Conservation (phyloP, 2,888 invertebrate species). For the Lycaena phlaeas region DNA sequence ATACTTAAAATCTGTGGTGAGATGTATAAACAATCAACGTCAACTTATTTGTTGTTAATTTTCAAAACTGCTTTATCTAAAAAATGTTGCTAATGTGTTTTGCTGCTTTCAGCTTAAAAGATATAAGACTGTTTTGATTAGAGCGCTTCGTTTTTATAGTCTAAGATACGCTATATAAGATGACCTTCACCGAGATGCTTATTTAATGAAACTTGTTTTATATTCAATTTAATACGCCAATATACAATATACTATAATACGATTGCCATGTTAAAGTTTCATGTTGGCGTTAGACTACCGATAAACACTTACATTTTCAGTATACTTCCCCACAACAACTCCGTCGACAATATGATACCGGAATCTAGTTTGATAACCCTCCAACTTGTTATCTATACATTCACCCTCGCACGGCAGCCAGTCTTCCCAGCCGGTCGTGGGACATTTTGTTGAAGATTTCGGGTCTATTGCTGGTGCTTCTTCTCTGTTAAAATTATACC, state of each 20-base stretch:
- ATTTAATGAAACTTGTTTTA: too few relatives aligned
- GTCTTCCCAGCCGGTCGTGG: conserved; percentile 47
- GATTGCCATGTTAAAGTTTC: too few relatives aligned
- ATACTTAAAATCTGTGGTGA: background rate
- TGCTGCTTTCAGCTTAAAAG: too few relatives aligned
- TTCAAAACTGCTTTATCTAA: too few relatives aligned
- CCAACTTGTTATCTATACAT: conserved; percentile 33
- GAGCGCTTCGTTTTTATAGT: too few relatives aligned
- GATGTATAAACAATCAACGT: background rate
- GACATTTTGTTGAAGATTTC: conserved; percentile 34
- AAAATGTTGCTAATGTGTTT: too few relatives aligned
- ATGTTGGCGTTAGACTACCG: background rate
- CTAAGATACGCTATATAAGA: too few relatives aligned
- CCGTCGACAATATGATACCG: conserved; percentile 43
- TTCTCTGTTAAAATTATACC: conserved; percentile 29
- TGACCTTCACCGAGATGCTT: too few relatives aligned
- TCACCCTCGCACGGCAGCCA: conserved; percentile 48
- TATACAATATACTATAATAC: too few relatives aligned
- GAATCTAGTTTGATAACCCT: conserved; percentile 38
- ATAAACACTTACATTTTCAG: conserved; percentile 24
- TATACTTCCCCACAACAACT: conserved; percentile 31
- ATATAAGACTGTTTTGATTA: too few relatives aligned
- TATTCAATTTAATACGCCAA: too few relatives aligned
- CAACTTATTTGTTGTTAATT: too few relatives aligned
- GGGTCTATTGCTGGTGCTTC: conserved; percentile 33